Percentiles rank a stretch among this genome's conserved stretches.
Evolutionary conservation across 1,140 invertebrate genomes (phyloP).

Genomic region (Latrodectus geometricus): DNA sequence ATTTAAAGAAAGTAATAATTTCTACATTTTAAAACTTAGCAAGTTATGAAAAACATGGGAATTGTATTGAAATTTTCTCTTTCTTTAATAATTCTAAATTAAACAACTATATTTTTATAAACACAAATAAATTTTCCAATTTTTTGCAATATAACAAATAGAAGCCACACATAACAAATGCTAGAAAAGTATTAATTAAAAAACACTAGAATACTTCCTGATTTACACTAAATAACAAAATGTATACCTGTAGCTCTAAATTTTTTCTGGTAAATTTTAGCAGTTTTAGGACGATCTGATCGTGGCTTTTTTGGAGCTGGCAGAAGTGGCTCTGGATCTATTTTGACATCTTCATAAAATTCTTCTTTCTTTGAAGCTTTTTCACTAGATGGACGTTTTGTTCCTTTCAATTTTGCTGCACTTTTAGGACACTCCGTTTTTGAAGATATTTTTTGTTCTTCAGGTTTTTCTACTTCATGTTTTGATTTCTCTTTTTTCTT

Average conservation of each 20-base stretch:
- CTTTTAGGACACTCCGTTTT: slow-evolving; percentile 25
- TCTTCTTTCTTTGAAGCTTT: slow-evolving; percentile 30
- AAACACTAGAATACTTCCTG: background rate
- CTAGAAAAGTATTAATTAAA: no score
- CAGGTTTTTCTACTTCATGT: slow-evolving; percentile 71
- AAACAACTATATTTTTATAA: no score
- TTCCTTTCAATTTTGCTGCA: slow-evolving; percentile 30
- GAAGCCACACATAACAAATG: no score
- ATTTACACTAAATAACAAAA: background rate
- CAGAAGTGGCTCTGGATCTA: slow-evolving; percentile 53
- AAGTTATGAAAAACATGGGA: no score
- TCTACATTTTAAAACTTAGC: no score
- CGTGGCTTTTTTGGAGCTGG: slow-evolving; percentile 64
- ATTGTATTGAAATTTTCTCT: no score
- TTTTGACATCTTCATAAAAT: slow-evolving; percentile 57
- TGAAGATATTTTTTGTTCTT: slow-evolving; percentile 62
- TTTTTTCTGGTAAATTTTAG: slow-evolving; percentile 88
- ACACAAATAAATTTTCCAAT: no score
- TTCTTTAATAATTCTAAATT: no score
- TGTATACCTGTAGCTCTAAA: slow-evolving; percentile 80
- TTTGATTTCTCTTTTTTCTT: slow-evolving; percentile 70
- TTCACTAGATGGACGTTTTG: slow-evolving; percentile 39
- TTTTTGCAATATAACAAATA: no score
- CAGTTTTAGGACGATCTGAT: slow-evolving; percentile 79
- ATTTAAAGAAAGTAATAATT: no score